Evolutionary conservation across 2,797 vertebrate species (phyloP).

Genomic region (Cetoscarus ocellatus): DNA sequence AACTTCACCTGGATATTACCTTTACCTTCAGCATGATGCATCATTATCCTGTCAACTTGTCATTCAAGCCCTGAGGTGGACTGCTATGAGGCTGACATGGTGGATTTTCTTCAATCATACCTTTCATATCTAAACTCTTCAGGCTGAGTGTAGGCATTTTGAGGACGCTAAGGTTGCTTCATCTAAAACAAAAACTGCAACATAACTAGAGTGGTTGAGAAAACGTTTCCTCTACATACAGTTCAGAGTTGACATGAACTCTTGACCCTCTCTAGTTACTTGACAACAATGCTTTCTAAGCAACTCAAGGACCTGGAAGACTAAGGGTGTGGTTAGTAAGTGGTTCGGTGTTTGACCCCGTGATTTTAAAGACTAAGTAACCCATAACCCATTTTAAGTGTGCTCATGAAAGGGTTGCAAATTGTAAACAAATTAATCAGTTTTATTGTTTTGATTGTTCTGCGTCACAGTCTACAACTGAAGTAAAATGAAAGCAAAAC

Average conservation of each 20-base stretch:
- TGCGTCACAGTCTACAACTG: not conserved
- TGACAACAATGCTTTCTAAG: not conserved
- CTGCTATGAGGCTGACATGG: not conserved
- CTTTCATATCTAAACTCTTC: slow-evolving; percentile 8
- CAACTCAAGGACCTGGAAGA: not conserved
- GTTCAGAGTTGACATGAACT: not conserved
- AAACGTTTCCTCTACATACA: too few relatives aligned
- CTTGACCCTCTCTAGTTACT: slow-evolving; percentile 6
- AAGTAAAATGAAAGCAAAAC: too few relatives aligned
- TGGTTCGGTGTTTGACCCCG: not conserved
- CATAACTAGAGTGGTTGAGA: not conserved
- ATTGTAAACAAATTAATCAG: not conserved
- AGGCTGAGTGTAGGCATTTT: not conserved
- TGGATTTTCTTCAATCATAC: not conserved
- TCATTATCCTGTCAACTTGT: slow-evolving; percentile 12
- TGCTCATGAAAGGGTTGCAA: not conserved
- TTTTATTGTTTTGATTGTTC: too few relatives aligned
- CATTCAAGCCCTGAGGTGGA: slow-evolving; percentile 8
- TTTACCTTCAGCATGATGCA: slow-evolving; percentile 4
- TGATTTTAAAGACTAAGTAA: not conserved
- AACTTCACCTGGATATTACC: not conserved
- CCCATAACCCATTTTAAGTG: not conserved
- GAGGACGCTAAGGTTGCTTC: not conserved
- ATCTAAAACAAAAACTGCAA: not conserved
- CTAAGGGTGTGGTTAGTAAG: not conserved